These are phyloP conservation scores for Mormyrus proboscirostris DNA, from an alignment of 2,797 vertebrate genomes.

Conservation along the genomic window DNA sequence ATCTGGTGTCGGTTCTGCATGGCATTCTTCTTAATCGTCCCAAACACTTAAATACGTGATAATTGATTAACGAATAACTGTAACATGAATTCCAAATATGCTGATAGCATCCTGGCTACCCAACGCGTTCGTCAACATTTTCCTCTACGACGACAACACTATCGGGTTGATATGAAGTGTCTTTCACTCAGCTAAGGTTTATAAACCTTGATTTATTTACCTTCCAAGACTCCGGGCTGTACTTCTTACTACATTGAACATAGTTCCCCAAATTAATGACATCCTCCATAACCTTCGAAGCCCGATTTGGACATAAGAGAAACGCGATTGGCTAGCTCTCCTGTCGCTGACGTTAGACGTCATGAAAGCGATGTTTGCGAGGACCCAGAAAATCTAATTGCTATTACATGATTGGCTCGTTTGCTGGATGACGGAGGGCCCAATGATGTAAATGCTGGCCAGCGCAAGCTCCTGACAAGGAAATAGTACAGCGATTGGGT, in stretches of 20 bases:
- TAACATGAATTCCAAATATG: neutral
- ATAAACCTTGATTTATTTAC: slow-evolving; percentile 41
- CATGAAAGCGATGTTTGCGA: neutral
- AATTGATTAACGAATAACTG: neutral
- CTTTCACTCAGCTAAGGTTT: neutral
- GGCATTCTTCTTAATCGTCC: neutral
- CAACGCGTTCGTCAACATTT: neutral
- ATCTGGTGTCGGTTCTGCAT: neutral
- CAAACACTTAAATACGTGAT: neutral
- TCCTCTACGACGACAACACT: neutral
- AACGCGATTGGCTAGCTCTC: slow-evolving; percentile 39
- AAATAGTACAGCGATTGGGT: neutral
- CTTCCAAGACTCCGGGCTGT: slow-evolving; percentile 43
- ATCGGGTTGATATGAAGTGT: neutral
- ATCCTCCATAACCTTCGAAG: slow-evolving; percentile 49
- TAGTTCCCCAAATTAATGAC: slow-evolving; percentile 42
- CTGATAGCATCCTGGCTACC: slow-evolving; percentile 4
- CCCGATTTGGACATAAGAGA: neutral
- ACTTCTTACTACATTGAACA: slow-evolving; percentile 49
- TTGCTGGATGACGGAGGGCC: neutral
- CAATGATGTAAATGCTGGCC: slow-evolving; percentile 18
- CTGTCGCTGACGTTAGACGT: neutral
- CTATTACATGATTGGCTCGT: slow-evolving; percentile 34
- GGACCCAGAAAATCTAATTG: neutral
- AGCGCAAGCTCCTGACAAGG: slow-evolving; percentile 24